A percentile compares a stretch with the other conserved stretches of the same genome.
phyloP scores from a whole-genome alignment of 1,140 invertebrate species.

The Panulirus ornatus region DNA sequence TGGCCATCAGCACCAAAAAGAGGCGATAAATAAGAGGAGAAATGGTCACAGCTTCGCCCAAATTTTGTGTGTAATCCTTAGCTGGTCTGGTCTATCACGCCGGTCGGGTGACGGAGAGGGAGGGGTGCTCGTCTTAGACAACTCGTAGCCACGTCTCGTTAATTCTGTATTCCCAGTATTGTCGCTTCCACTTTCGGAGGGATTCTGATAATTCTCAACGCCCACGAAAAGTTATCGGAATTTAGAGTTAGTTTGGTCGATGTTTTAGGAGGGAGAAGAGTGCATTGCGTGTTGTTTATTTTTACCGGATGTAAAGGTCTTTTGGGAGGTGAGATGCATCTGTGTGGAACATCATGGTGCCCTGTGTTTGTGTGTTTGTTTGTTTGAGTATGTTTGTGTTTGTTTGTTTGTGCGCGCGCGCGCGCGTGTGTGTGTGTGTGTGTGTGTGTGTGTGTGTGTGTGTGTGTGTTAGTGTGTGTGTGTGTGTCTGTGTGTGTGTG shows the following conservation, averaged over 20 bases:
- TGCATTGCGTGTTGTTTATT: conserved; percentile 43
- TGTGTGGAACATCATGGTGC: conserved; percentile 2
- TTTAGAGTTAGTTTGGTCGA: conserved; percentile 44
- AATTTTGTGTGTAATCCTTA: conserved; percentile 23
- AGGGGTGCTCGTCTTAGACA: background rate
- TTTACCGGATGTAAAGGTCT: conserved; percentile 15
- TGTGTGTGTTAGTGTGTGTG: background rate
- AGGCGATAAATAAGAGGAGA: conserved; percentile 21
- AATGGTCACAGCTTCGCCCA: conserved; percentile 8
- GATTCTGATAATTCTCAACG: conserved; percentile 35
- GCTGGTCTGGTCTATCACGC: background rate
- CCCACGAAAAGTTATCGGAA: conserved; percentile 39
- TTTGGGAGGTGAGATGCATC: conserved; percentile 21
- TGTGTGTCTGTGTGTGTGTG: background rate
- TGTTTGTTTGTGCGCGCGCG: background rate
- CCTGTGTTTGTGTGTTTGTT: background rate
- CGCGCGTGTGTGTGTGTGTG: background rate
- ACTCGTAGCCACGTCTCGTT: background rate
- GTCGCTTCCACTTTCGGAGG: conserved; percentile 17
- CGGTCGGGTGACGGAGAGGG: background rate
- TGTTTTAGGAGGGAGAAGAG: conserved; percentile 26
- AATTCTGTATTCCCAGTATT: conserved; percentile 11
- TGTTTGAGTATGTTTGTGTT: background rate
- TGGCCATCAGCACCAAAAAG: conserved; percentile 1
- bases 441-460: background rate